Evolutionary conservation across 2,797 vertebrate genomes (phyloP), one percentile per base, ranked within the genome.

Genomic region (Pelobates cultripes): DNA sequence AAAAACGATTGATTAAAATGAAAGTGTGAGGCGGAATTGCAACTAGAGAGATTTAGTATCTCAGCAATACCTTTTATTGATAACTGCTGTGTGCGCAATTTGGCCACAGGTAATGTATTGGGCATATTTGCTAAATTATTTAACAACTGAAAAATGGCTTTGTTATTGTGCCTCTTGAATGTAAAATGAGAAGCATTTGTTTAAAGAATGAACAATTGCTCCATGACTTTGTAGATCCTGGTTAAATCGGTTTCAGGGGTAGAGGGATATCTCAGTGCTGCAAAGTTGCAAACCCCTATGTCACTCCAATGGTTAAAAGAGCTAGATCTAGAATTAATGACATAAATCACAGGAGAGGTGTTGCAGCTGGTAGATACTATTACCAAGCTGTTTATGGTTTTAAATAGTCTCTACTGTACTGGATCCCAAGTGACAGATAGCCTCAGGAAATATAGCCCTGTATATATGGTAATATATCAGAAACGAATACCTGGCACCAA

Each of bases 1-100:
- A 66, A 83, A 83, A 83, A 17, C 17, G 66, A 74, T 75, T 79
- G 77, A 83, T 83, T 79, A 79, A 83, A 79, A 61, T 57, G 68
- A 70, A 74, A 63, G 70, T 70, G 63, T 61, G 40, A 43, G 43
- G 43, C 53, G 15, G 55, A 83, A 78, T 74, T 51, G 76, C 81
- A 83, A 28, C 68, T 60, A 66, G 60, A 41, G 66, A 79, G 71
- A 75, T 75, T 78, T 79, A 83, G 55, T 53, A 41, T 40, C 66
- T 28, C 14, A 17, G 13, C 40, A 12, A 57, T 41, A 66, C 43
- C 40, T 68, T 78, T 43, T 66, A 73, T 73, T 83, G 57, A 74
- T 55, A 68, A 80, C 68, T 42, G n/a, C 47, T 43, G 63, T 43
- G 14, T 15, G 69, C n/a, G 40, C 44, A 75, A 63, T 57, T 70